Base-by-base conservation (phyloP, 1,140 invertebrate species). In the Thaumetopoea pityocampa region DNA sequence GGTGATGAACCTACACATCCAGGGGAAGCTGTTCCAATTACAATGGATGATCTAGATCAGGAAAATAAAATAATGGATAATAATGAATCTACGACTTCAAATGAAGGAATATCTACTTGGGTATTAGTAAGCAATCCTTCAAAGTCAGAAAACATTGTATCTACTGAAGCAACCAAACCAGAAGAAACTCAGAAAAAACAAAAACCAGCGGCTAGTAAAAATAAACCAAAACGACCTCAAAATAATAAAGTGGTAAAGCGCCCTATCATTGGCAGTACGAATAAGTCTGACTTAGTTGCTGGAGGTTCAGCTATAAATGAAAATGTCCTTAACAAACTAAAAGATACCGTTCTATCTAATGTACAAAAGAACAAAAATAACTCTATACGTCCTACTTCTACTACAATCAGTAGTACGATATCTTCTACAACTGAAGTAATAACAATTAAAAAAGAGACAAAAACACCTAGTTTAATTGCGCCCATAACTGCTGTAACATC, bases 101-200 rank as follows among this genome's bases (percentile, higher is more conserved):
- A 88, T 20, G 88, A 89, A 55, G 90, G 90, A 3, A 85, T 93
- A 38, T 92, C 91, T 1, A 93, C 92, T 2, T 93, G 92, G 92
- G 90, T 93, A 49, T 73, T 92, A n/a, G 62, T 93, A 11, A 92
- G 90, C 22, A 81, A 73, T 49, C 68, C 78, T n/a, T n/a, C n/a
- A n/a, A n/a, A 4, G 46, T 49, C 20, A 79, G 61, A 27, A 68
- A 70, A 23, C 68, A 67, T 37, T 51, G 51, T 60, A 27, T 56
- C 74, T 12, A 83, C 79, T 1, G 84, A 84, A 49, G 56, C 72
- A 1, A 77, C 67, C 5, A 78, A 79, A 59, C 50, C 62, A 51
- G 70, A 80, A 26, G 73, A 74, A 11, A 46, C 22, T 11, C 47
- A 45, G 41, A 79, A 77, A 22, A 83, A 85, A 60, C 67, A 45